A percentile compares a stretch with the other conserved stretches of the same genome.
These are phyloP conservation scores for Drosophila takahashii DNA, from an alignment of 1,140 invertebrate species.

Conservation along the genomic window DNA sequence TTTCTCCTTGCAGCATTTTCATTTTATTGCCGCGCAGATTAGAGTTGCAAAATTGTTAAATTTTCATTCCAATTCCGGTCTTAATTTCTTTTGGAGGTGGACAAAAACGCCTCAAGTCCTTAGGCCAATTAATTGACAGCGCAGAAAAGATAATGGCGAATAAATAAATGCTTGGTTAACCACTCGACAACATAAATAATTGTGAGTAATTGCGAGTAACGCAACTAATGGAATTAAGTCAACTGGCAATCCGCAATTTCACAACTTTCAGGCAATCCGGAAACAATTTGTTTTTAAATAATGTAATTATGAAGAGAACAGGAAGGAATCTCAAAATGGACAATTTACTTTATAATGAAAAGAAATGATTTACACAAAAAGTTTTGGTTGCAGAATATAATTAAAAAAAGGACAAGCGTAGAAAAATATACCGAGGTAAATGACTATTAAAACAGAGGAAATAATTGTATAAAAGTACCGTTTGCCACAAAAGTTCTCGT, in stretches of 20 bases:
- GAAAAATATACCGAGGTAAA: neutral
- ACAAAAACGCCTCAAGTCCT: constrained; percentile 30
- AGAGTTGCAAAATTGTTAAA: constrained; percentile 82
- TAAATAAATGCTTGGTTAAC: constrained; percentile 43
- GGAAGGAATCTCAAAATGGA: neutral
- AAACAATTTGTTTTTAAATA: constrained; percentile 5
- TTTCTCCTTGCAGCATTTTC: constrained; percentile 75
- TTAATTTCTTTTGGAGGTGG: constrained; percentile 47
- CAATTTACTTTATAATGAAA: neutral
- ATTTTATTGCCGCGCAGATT: constrained; percentile 78
- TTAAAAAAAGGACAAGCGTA: neutral
- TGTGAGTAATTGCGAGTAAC: constrained; percentile 24
- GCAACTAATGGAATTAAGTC: constrained; percentile 35
- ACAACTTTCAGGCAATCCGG: neutral
- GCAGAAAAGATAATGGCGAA: constrained; percentile 34
- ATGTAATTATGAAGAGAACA: constrained; percentile 9
- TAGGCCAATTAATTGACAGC: constrained; percentile 47
- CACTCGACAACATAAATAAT: constrained; percentile 23
- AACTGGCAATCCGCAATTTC: neutral
- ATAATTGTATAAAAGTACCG: no score
- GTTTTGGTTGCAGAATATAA: neutral
- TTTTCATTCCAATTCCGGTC: constrained; percentile 68
- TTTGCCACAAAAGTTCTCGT: no score
- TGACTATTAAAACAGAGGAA: no score
- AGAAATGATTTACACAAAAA: neutral